Conservation (phyloP, 2,113 vertebrate genomes). For the Petrocephalus microphthalmus region DNA sequence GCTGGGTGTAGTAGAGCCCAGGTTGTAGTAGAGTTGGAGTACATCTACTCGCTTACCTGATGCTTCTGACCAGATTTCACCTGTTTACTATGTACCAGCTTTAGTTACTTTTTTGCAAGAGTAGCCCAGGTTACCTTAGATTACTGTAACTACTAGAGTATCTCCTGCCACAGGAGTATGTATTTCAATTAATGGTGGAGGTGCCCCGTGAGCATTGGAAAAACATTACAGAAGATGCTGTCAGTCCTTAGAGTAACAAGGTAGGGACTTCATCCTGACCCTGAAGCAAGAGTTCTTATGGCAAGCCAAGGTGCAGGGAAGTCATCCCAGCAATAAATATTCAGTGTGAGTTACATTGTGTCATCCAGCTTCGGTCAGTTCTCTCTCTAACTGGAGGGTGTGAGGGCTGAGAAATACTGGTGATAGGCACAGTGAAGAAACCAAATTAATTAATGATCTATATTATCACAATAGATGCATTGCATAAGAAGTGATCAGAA, state of each 20-base stretch:
- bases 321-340: neutral
- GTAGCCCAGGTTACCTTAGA: neutral
- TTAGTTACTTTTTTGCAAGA: neutral
- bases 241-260: neutral
- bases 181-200: neutral
- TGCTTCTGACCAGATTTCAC: neutral
- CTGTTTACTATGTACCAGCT: neutral
- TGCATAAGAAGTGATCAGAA: slow-evolving; percentile 10
- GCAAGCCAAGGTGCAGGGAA: neutral
- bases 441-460: neutral
- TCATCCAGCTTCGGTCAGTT: neutral
- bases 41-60: neutral
- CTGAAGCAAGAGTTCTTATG: neutral
- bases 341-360: neutral
- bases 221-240: neutral
- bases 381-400: neutral
- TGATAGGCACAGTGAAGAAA: neutral
- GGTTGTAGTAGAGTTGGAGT: neutral
- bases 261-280: neutral
- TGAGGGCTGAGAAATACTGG: neutral
- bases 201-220: neutral
- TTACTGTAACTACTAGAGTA: neutral
- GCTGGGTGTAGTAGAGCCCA: neutral
- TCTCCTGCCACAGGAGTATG: neutral
- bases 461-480: neutral